Conservation (phyloP, 2,797 vertebrate genomes). For the Gymnothorax reevesii region DNA sequence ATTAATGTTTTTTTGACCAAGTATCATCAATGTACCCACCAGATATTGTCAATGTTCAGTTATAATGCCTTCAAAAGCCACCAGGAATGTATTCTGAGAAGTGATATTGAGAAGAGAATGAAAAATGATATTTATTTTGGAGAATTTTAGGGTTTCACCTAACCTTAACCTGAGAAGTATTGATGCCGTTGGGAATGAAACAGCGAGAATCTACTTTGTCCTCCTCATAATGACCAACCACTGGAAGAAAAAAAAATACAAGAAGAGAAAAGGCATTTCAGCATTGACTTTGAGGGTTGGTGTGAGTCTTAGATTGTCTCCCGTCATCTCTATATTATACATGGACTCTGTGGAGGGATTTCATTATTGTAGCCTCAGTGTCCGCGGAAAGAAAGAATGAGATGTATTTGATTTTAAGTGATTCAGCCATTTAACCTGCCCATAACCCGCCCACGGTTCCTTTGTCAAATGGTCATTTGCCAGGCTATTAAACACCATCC, state of each 20-base stretch:
- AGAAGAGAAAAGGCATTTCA: neutral
- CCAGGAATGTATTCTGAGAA: too few species aligned
- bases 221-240: neutral
- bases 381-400: neutral
- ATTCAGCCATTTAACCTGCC: slow-evolving; percentile 10
- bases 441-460: slow-evolving; percentile 9
- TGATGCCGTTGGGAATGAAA: neutral
- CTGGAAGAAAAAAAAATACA: neutral
- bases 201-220: neutral
- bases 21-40: too few species aligned
- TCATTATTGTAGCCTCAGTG: neutral
- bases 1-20: too few species aligned
- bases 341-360: neutral
- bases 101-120: too few species aligned
- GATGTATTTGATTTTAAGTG: slow-evolving; percentile 22
- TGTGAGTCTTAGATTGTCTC: neutral
- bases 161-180: neutral
- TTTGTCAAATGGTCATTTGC: slow-evolving; percentile 21
- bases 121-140: too few species aligned
- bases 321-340: neutral
- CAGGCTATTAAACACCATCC: slow-evolving; percentile 1
- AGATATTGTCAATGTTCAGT: too few species aligned
- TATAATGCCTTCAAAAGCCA: too few species aligned
- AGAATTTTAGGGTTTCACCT: too few species aligned
- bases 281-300: slow-evolving; percentile 7